Evolutionary conservation across 2,797 vertebrate species (phyloP).

Genomic region (Benthosema pterotum): DNA sequence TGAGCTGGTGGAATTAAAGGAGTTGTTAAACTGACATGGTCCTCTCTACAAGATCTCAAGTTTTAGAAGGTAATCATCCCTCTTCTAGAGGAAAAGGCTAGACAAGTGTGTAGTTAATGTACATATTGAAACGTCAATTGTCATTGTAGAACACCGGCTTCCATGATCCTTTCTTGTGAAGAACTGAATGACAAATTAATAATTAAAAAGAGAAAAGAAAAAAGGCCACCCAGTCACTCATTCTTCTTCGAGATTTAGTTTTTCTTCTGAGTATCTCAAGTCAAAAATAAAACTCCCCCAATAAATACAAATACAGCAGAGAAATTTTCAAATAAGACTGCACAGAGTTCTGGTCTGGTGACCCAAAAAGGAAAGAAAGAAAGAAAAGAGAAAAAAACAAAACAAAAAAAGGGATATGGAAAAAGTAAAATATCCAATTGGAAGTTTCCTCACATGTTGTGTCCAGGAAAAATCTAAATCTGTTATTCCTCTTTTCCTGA

Average conservation of each 20-base stretch:
- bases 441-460: conserved; percentile 56
- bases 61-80: conserved; percentile 55
- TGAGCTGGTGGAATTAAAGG: conserved; percentile 72
- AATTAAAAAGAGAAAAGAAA: conserved; percentile 67
- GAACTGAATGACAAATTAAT: conserved; percentile 70
- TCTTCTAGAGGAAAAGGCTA: conserved; percentile 58
- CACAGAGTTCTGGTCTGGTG: conserved; percentile 71
- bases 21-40: conserved; percentile 66
- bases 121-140: conserved; percentile 70
- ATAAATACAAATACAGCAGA: conserved; percentile 87
- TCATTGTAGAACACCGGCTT: conserved; percentile 84
- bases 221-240: conserved; percentile 74
- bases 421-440: conserved; percentile 36
- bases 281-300: conserved; percentile 75
- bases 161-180: conserved; percentile 80
- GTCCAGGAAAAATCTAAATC: conserved; percentile 41
- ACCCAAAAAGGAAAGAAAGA: conserved; percentile 8
- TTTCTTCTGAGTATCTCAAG: conserved; percentile 68
- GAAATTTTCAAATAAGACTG: conserved; percentile 80
- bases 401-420: too few relatives aligned
- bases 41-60: conserved; percentile 59
- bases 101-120: conserved; percentile 65
- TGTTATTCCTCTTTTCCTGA: conserved; percentile 72
- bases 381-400: too few relatives aligned
- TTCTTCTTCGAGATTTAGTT: conserved; percentile 65